phyloP scores from a whole-genome alignment of 2,113 vertebrate genomes.

The Holacanthus passer region DNA sequence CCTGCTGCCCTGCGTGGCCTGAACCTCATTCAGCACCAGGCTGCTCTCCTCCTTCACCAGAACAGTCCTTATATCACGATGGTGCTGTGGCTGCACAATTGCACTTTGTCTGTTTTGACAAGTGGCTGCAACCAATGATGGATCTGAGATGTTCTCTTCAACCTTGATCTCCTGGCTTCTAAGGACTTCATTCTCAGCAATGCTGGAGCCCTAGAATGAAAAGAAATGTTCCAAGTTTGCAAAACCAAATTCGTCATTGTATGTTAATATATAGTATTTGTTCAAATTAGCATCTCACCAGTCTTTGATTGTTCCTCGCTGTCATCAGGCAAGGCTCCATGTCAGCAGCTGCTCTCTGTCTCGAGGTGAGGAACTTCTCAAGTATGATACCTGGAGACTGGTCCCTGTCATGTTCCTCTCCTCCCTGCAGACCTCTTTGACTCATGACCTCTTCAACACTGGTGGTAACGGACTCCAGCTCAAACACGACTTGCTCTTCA shows the following conservation, averaged over 20 bases:
- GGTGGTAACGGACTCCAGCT: conserved; percentile 67
- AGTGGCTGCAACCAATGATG: not conserved
- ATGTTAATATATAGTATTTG: not conserved
- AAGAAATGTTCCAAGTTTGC: not conserved
- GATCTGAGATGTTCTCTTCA: conserved; percentile 65
- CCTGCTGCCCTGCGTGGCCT: conserved; percentile 41
- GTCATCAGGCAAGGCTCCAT: conserved; percentile 8
- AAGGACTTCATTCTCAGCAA: conserved; percentile 25
- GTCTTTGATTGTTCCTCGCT: conserved; percentile 7
- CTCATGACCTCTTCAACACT: conserved; percentile 63
- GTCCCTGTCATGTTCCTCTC: conserved; percentile 47
- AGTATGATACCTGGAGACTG: conserved; percentile 77
- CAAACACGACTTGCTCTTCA: conserved; percentile 67
- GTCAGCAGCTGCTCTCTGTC: conserved; percentile 43
- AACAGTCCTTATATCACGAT: conserved; percentile 70
- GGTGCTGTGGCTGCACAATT: conserved; percentile 49
- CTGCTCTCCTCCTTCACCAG: conserved; percentile 83
- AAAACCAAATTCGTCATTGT: not conserved
- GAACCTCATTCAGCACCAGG: conserved; percentile 61
- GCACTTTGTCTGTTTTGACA: conserved; percentile 37
- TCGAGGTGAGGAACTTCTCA: conserved; percentile 74
- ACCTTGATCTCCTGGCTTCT: conserved; percentile 71
- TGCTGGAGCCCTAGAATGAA: conserved; percentile 46
- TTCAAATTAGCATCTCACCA: conserved; percentile 51
- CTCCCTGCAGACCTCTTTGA: conserved; percentile 38